phyloP scores from a whole-genome alignment of 2,797 vertebrate genomes.

The Muscicapa striata region DNA sequence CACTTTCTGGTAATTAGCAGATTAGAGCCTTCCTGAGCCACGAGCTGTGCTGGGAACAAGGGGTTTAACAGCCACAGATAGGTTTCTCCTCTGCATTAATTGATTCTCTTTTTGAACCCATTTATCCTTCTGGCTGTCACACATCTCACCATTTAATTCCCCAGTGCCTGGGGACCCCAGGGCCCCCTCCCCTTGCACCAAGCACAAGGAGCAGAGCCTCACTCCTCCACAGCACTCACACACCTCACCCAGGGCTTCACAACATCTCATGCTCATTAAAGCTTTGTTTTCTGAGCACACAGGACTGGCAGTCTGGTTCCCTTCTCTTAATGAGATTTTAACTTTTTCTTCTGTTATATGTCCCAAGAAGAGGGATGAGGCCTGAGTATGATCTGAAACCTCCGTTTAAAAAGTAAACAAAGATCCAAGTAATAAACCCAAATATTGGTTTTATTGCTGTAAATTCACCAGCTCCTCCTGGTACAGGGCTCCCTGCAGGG shows the following conservation, averaged over 20 bases:
- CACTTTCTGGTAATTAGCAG: not conserved
- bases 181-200: rapidly evolving
- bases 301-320: not conserved
- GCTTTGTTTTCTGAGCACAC: not conserved
- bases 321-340: not conserved
- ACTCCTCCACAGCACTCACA: not conserved
- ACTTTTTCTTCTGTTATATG: not conserved
- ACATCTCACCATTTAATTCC: not conserved
- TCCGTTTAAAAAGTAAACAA: not conserved
- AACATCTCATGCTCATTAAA: not conserved
- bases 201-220: not conserved
- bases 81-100: conserved; percentile 8
- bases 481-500: not conserved
- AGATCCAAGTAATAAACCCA: not conserved
- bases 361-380: not conserved
- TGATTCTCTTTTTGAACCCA: not conserved
- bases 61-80: not conserved
- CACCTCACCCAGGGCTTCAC: not conserved
- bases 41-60: not conserved
- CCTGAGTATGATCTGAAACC: not conserved
- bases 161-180: not conserved
- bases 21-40: conserved; percentile 9
- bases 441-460: not conserved
- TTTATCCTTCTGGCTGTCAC: not conserved
- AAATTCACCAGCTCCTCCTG: not conserved